A percentile compares a stretch with the other conserved stretches of the same genome.
phyloP scores from a whole-genome alignment of 2,797 vertebrate species.

The Rhabdomys pumilio region DNA sequence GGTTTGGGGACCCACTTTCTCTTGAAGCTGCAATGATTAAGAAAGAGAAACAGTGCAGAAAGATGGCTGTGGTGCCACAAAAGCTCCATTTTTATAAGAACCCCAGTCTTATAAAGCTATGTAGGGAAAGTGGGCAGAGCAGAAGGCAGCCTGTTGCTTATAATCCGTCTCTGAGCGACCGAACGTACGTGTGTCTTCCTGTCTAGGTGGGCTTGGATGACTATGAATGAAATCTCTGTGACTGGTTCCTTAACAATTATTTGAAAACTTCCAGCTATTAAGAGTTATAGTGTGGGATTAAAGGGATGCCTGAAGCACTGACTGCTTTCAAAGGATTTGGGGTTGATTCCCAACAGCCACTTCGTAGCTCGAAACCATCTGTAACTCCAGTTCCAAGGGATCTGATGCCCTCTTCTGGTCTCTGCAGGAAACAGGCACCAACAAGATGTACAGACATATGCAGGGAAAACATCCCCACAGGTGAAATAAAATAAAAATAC shows the following conservation, averaged over 20 bases:
- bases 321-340: not conserved
- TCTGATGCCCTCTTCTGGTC: not conserved
- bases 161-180: not conserved
- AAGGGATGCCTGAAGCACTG: not conserved
- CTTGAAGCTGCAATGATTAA: not conserved
- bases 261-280: slow-evolving; percentile 18
- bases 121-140: not conserved
- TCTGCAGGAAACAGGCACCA: not conserved
- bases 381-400: not conserved
- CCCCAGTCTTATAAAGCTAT: not conserved
- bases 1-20: not conserved
- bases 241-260: slow-evolving; percentile 9
- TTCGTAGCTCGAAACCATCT: not conserved
- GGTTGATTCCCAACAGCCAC: not conserved
- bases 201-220: slow-evolving; percentile 12
- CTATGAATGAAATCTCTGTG: slow-evolving; percentile 45
- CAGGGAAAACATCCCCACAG: too few species aligned
- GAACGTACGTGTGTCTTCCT: slow-evolving; percentile 60
- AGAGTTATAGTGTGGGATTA: not conserved
- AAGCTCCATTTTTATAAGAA: not conserved
- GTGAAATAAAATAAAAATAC: not conserved
- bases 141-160: slow-evolving; percentile 72
- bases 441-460: not conserved
- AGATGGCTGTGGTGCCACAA: not conserved
- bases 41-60: not conserved